phyloP scores from a whole-genome alignment of 2,888 invertebrate genomes.

The Phyllotreta striolata region DNA sequence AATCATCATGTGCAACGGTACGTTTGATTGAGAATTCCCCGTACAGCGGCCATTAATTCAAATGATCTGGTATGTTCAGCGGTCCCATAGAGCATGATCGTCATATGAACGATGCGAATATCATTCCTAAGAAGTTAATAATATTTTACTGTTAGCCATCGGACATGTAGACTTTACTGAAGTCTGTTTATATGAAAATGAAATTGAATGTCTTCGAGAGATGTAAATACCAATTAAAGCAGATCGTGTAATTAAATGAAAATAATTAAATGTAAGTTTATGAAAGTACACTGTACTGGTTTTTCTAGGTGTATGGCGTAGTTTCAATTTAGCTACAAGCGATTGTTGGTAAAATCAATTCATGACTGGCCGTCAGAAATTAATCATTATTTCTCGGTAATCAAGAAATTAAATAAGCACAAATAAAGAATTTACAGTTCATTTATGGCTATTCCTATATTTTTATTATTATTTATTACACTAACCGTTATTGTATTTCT shows the following conservation, averaged over 20 bases:
- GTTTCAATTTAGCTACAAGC: too few relatives aligned
- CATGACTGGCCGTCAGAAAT: too few relatives aligned
- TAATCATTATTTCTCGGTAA: not conserved
- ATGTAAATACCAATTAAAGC: too few relatives aligned
- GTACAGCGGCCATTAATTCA: conserved; percentile 8
- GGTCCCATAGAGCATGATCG: not conserved
- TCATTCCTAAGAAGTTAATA: conserved; percentile 18
- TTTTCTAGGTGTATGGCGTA: too few relatives aligned
- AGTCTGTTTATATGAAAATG: too few relatives aligned
- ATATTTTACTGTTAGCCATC: conserved; percentile 8
- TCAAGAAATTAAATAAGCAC: conserved; percentile 1
- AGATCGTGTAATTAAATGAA: too few relatives aligned
- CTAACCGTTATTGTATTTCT: not conserved
- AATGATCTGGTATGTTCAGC: conserved; percentile 15
- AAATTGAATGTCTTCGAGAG: too few relatives aligned
- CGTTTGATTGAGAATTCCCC: conserved; percentile 13
- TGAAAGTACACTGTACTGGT: too few relatives aligned
- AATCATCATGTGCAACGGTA: conserved; percentile 14
- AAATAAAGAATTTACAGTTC: not conserved
- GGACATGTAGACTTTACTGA: too few relatives aligned
- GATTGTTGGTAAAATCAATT: too few relatives aligned
- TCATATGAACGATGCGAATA: conserved; percentile 11
- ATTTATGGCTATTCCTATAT: conserved; percentile 3
- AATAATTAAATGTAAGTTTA: too few relatives aligned
- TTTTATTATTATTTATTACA: not conserved